Evolutionary conservation across 2,888 invertebrate species (phyloP).

Genomic region (Epistrophe eligans): DNA sequence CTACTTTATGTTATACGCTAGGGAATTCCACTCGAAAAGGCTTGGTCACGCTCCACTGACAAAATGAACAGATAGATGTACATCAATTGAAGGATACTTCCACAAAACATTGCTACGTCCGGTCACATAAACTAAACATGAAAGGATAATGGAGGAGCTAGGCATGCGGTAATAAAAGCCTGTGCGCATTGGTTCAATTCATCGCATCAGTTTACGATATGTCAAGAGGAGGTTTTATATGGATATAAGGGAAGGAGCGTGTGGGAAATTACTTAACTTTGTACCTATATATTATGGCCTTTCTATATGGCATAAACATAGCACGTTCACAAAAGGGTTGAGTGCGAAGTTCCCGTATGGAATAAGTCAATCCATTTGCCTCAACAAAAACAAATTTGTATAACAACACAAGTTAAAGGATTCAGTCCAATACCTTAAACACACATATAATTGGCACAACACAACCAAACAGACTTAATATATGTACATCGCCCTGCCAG

Average conservation of each 20-base stretch:
- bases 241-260: slow-evolving; percentile 15
- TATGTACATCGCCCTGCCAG: slow-evolving; percentile 1
- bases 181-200: slow-evolving; percentile 36
- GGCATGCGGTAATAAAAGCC: slow-evolving; percentile 31
- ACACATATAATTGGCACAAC: slow-evolving; percentile 56
- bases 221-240: slow-evolving; percentile 27
- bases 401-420: slow-evolving; percentile 5
- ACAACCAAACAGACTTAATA: not conserved
- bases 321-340: not conserved
- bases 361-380: slow-evolving; percentile 66
- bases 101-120: slow-evolving; percentile 57
- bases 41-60: slow-evolving; percentile 25
- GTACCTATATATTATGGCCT: slow-evolving; percentile 29
- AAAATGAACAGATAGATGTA: slow-evolving; percentile 41
- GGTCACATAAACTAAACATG: slow-evolving; percentile 56
- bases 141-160: slow-evolving; percentile 48
- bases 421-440: slow-evolving; percentile 37
- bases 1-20: slow-evolving; percentile 45
- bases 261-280: not conserved
- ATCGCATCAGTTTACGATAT: slow-evolving; percentile 42
- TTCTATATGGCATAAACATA: slow-evolving; percentile 30
- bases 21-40: slow-evolving; percentile 26
- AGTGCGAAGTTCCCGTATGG: slow-evolving; percentile 34
- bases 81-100: slow-evolving; percentile 49
- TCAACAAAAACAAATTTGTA: slow-evolving; percentile 19